A percentile compares a stretch with the other conserved stretches of the same genome.
Evolutionary conservation across 1,140 invertebrate species (phyloP).

Genomic region (Cecropterus lyciades): DNA sequence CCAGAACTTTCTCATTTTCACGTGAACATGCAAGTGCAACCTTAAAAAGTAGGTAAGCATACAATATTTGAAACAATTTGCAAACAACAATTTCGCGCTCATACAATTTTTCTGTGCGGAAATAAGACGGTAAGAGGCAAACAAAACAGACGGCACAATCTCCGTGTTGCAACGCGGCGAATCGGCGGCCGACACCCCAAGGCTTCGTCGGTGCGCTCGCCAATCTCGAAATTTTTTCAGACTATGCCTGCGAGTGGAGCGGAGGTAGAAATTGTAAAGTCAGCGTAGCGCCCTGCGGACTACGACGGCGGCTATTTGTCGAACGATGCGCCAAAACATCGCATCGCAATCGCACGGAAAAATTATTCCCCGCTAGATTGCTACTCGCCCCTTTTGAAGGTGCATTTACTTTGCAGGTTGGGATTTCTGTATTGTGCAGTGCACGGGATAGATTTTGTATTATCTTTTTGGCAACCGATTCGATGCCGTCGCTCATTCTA

Average conservation of each 20-base stretch:
- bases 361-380: slow-evolving; percentile 75
- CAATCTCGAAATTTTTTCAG: slow-evolving; percentile 81
- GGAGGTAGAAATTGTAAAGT: slow-evolving; percentile 70
- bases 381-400: slow-evolving; percentile 72
- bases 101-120: slow-evolving; percentile 70
- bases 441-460: slow-evolving; percentile 71
- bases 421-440: slow-evolving; percentile 71
- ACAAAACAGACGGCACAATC: slow-evolving; percentile 79
- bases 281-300: slow-evolving; percentile 73
- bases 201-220: slow-evolving; percentile 61
- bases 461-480: slow-evolving; percentile 76
- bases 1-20: slow-evolving; percentile 39
- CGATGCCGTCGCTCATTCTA: slow-evolving; percentile 65
- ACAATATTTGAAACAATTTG: slow-evolving; percentile 61
- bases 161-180: slow-evolving; percentile 77
- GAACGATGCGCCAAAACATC: slow-evolving; percentile 82
- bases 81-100: slow-evolving; percentile 70
- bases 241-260: slow-evolving; percentile 49
- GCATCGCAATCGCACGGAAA: slow-evolving; percentile 78
- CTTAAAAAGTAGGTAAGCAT: slow-evolving; percentile 38
- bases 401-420: slow-evolving; percentile 71
- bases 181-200: slow-evolving; percentile 70
- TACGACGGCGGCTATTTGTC: slow-evolving; percentile 77
- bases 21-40: slow-evolving; percentile 25
- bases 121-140: slow-evolving; percentile 80